Conservation (phyloP, 2,888 invertebrate genomes). For the Synanthedon vespiformis region DNA sequence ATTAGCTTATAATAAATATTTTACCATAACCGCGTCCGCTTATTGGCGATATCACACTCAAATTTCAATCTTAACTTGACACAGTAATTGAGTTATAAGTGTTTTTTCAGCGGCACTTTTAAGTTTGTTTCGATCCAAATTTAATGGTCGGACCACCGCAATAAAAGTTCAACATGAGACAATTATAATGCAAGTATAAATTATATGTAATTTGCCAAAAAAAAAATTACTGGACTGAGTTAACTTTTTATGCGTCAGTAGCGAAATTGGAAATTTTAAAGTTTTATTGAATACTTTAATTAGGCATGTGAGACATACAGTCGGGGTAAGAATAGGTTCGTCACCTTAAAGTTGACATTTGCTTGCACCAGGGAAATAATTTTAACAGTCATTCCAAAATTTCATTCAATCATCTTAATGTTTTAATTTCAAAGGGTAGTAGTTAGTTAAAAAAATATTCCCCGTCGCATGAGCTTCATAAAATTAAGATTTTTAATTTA, state of each 20-base stretch:
- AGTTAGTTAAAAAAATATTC: no score
- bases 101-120: conserved; percentile 14
- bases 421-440: no score
- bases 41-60: neutral
- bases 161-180: conserved; percentile 23
- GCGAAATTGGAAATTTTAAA: conserved; percentile 16
- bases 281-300: conserved; percentile 30
- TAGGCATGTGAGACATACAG: conserved; percentile 4
- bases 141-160: conserved; percentile 39
- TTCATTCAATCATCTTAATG: no score
- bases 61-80: conserved; percentile 18
- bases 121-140: conserved; percentile 19
- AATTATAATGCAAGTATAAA: conserved; percentile 32
- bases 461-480: no score
- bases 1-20: neutral
- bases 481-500: no score
- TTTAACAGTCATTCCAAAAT: no score
- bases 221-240: conserved; percentile 10
- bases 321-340: no score
- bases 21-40: neutral
- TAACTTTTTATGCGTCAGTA: conserved; percentile 6
- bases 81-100: conserved; percentile 12
- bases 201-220: conserved; percentile 35
- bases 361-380: no score
- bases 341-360: no score